phyloP scores from a whole-genome alignment of 1,140 invertebrate species.

The Cardiocondyla obscurior region DNA sequence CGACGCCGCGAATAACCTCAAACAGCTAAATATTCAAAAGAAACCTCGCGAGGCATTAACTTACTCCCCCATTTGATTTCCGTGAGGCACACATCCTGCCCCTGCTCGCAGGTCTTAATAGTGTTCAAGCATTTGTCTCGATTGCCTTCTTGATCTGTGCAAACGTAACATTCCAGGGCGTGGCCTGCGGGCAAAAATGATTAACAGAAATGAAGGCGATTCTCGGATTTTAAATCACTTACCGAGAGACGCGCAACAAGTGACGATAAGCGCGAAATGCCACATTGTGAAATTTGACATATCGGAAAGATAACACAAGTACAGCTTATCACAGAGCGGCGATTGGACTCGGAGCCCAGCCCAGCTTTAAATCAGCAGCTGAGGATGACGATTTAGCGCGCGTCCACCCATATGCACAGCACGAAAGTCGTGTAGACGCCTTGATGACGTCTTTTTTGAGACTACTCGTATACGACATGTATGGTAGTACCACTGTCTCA shows the following conservation, averaged over 20 bases:
- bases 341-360: no score
- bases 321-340: no score
- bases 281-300: conserved; percentile 22
- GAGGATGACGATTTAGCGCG: no score
- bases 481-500: no score
- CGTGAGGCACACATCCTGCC: conserved; percentile 94
- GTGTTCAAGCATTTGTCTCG: conserved; percentile 96
- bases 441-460: no score
- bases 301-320: no score
- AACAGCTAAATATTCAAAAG: background rate
- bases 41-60: background rate
- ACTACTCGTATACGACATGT: no score
- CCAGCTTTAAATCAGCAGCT: no score
- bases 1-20: conserved; percentile 59
- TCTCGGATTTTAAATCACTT: background rate
- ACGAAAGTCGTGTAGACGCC: no score
- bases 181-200: conserved; percentile 82
- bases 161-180: conserved; percentile 97
- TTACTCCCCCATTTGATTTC: conserved; percentile 95
- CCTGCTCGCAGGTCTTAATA: conserved; percentile 94
- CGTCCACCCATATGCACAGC: no score
- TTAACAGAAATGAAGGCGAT: background rate
- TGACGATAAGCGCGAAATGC: conserved; percentile 13
- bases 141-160: conserved; percentile 96
- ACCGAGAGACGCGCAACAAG: conserved; percentile 37